Base-by-base conservation (phyloP, 1,140 invertebrate species). In the Sinella curviseta region DNA sequence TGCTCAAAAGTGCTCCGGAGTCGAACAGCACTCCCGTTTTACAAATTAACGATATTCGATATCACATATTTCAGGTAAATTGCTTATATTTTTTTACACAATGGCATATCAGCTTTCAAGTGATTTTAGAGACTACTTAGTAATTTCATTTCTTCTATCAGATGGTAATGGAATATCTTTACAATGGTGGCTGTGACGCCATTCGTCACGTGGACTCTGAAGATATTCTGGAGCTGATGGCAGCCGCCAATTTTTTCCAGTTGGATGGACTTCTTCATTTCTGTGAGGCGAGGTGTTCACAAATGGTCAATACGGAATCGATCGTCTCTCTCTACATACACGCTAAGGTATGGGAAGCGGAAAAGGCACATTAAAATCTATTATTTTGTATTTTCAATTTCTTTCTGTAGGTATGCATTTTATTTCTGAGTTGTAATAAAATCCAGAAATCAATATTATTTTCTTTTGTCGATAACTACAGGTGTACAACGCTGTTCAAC, bases 251-350 rank as follows among this genome's bases (percentile, higher is more conserved):
- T 85, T 97, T 96, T 87, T 97, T 97, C 87, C 94, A 96, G 85
- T 87, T 97, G 81, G 92, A 96, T 84, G 94, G 94, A 55, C 88
- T 97, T 24, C 88, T 96, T 76, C 87, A 93, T 78, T 95, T 93
- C 85, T 96, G 95, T 84, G 95, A 97, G 87, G 91, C 92, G 0
- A 90, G 93, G 73, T 95, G 94, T 84, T 94, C 94, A 0, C 90
- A 91, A 74, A 91, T 94, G 87, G 91, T 96, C 3, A 93, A 94
- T 84, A 89, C 95, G 74, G 94, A 96, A 84, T 96, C 96, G 86
- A 92, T 96, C 78, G 94, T 96, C 36, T 94, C 94, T 35, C 94
- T 96, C 89, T 96, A 96, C 84, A 95, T 96, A 85, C 95, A 96
- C 85, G 95, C 95, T 39, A 96, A 96, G 91, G 94, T 95, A 88